Evolutionary conservation across 2,113 vertebrate species (phyloP).

Genomic region (Anser brachyrhynchus): DNA sequence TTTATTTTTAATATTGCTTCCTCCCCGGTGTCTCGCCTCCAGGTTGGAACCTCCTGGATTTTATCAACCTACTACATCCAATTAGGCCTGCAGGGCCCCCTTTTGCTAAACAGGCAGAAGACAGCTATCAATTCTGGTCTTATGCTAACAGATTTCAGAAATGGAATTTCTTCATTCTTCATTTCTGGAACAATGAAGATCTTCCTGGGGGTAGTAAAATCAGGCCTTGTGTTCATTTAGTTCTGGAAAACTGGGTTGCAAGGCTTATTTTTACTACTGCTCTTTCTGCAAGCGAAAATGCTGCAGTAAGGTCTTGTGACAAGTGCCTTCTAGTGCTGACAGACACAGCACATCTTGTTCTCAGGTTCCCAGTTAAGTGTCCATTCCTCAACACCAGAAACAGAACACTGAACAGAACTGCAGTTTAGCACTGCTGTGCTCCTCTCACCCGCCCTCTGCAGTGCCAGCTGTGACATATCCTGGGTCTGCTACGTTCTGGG

Average conservation of each 20-base stretch:
- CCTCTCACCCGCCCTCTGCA: slow-evolving; percentile 81
- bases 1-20: slow-evolving; percentile 14
- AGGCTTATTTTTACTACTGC: slow-evolving; percentile 29
- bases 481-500: slow-evolving; percentile 76
- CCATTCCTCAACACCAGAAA: neutral
- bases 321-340: neutral
- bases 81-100: neutral
- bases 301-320: slow-evolving; percentile 3
- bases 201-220: neutral
- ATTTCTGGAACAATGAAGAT: slow-evolving; percentile 7
- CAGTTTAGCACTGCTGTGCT: neutral
- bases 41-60: slow-evolving; percentile 8
- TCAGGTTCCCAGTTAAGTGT: neutral
- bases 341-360: slow-evolving; percentile 4
- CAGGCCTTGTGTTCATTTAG: neutral
- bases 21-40: neutral
- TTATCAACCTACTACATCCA: neutral
- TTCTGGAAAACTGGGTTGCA: slow-evolving; percentile 33
- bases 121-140: neutral
- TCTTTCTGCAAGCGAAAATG: neutral
- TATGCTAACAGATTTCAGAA: slow-evolving; percentile 3
- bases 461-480: slow-evolving; percentile 46
- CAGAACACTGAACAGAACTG: neutral
- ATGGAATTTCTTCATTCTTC: neutral
- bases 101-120: neutral